Evolutionary conservation across 2,113 vertebrate species (phyloP).

Genomic region (Pungitius pungitius): DNA sequence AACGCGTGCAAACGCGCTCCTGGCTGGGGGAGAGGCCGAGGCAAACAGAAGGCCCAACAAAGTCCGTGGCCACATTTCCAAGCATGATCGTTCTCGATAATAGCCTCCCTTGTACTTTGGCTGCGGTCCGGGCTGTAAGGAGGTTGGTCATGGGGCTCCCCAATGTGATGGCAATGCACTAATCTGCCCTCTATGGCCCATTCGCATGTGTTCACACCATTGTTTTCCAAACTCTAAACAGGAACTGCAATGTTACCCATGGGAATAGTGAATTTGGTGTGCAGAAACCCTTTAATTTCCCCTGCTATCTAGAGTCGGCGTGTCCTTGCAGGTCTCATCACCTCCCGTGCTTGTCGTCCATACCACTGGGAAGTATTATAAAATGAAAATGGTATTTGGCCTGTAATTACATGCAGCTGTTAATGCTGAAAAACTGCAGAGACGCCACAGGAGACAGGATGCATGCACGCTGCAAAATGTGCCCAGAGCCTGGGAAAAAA

Average conservation of each 20-base stretch:
- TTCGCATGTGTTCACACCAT: slow-evolving; percentile 71
- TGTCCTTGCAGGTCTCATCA: slow-evolving; percentile 3
- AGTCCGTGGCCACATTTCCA: slow-evolving; percentile 41
- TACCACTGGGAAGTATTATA: neutral
- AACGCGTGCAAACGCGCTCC: slow-evolving; percentile 27
- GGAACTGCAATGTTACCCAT: slow-evolving; percentile 56
- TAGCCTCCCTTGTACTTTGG: slow-evolving; percentile 67
- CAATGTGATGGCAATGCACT: slow-evolving; percentile 70
- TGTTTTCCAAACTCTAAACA: slow-evolving; percentile 71
- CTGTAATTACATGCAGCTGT: slow-evolving; percentile 35
- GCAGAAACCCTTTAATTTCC: slow-evolving; percentile 36
- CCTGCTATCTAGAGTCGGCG: slow-evolving; percentile 19
- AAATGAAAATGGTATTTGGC: slow-evolving; percentile 16
- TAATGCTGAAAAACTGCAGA: slow-evolving; percentile 10
- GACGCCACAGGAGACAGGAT: slow-evolving; percentile 24
- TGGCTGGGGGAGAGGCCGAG: slow-evolving; percentile 12
- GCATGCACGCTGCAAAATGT: slow-evolving; percentile 1
- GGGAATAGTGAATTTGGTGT: slow-evolving; percentile 49
- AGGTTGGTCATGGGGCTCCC: slow-evolving; percentile 72
- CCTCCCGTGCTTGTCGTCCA: slow-evolving; percentile 2
- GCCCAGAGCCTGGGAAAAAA: slow-evolving; percentile 64
- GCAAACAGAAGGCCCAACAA: slow-evolving; percentile 36
- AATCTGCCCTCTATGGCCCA: slow-evolving; percentile 70
- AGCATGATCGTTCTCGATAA: slow-evolving; percentile 61
- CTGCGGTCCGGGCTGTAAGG: slow-evolving; percentile 60